phyloP scores from a whole-genome alignment of 2,797 vertebrate genomes.

The Channa striata region DNA sequence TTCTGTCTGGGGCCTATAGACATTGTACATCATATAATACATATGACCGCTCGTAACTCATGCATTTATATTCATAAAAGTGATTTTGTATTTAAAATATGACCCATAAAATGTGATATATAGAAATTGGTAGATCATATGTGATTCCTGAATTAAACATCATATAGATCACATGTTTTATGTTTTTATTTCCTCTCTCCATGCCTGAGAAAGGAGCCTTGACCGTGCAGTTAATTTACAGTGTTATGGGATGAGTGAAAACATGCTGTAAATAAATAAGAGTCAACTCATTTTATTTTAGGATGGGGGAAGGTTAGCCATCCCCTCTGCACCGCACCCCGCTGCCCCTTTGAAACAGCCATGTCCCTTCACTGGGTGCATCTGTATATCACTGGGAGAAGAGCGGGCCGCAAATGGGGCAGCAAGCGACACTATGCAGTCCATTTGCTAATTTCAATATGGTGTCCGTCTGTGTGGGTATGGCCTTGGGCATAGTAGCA shows the following conservation, averaged over 20 bases:
- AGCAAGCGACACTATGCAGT: slow-evolving; percentile 79
- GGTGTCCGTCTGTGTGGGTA: slow-evolving; percentile 81
- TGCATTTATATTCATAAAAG: slow-evolving; percentile 83
- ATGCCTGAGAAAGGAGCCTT: slow-evolving; percentile 82
- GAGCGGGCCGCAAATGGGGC: slow-evolving; percentile 77
- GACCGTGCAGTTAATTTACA: slow-evolving; percentile 87
- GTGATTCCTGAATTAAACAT: slow-evolving; percentile 87
- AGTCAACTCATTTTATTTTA: slow-evolving; percentile 83
- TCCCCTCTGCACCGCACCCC: slow-evolving; percentile 25
- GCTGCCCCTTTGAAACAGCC: slow-evolving; percentile 59
- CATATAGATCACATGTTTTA: slow-evolving; percentile 83
- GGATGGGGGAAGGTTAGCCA: slow-evolving; percentile 59
- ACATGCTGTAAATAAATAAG: slow-evolving; percentile 90
- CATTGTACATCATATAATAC: slow-evolving; percentile 78
- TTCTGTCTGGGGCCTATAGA: slow-evolving; percentile 76
- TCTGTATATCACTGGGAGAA: slow-evolving; percentile 79
- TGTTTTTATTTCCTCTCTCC: slow-evolving; percentile 68
- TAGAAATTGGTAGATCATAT: slow-evolving; percentile 87
- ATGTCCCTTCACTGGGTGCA: slow-evolving; percentile 68
- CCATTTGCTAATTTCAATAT: slow-evolving; percentile 88
- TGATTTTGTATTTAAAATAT: slow-evolving; percentile 88
- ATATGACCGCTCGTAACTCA: slow-evolving; percentile 80
- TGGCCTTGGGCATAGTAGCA: slow-evolving; percentile 81
- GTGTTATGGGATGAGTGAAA: slow-evolving; percentile 88
- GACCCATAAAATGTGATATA: slow-evolving; percentile 86